Evolutionary conservation across 2,797 vertebrate species (phyloP).

Genomic region (Aratinga solstitialis): DNA sequence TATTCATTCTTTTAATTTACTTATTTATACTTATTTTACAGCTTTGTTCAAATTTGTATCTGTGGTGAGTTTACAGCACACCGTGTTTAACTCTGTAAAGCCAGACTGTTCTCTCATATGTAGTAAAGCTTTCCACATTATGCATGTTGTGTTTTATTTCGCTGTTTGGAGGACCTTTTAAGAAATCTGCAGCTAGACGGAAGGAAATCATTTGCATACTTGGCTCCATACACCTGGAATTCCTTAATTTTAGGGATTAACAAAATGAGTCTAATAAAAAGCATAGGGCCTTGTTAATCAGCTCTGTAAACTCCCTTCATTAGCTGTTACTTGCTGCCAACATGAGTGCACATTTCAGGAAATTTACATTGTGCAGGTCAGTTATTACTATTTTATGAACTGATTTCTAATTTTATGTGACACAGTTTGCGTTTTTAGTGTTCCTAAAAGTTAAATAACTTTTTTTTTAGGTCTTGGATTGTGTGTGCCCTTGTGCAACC

Average conservation of each 20-base stretch:
- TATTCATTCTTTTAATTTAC: conserved; percentile 29
- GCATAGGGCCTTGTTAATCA: conserved; percentile 78
- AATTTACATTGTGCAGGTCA: conserved; percentile 73
- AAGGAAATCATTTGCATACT: conserved; percentile 83
- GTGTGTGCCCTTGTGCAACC: conserved; percentile 22
- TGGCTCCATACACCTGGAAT: conserved; percentile 81
- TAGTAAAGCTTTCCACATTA: conserved; percentile 68
- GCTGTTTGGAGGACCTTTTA: conserved; percentile 75
- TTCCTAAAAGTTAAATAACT: conserved; percentile 67
- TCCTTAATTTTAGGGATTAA: conserved; percentile 82
- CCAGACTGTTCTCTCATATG: conserved; percentile 62
- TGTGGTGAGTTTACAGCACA: conserved; percentile 67
- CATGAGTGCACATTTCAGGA: conserved; percentile 67
- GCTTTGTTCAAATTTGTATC: conserved; percentile 75
- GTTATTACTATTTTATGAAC: conserved; percentile 76
- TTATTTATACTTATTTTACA: conserved; percentile 68
- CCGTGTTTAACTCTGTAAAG: conserved; percentile 70
- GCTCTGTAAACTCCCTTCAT: conserved; percentile 78
- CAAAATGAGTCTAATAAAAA: conserved; percentile 82
- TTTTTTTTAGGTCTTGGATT: conserved; percentile 10
- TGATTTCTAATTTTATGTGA: conserved; percentile 77
- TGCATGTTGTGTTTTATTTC: conserved; percentile 72
- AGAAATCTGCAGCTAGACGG: conserved; percentile 76
- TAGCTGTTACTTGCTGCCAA: conserved; percentile 72
- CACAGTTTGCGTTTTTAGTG: conserved; percentile 71